Conservation (phyloP, 2,113 vertebrate species). For the Zonotrichia leucophrys region DNA sequence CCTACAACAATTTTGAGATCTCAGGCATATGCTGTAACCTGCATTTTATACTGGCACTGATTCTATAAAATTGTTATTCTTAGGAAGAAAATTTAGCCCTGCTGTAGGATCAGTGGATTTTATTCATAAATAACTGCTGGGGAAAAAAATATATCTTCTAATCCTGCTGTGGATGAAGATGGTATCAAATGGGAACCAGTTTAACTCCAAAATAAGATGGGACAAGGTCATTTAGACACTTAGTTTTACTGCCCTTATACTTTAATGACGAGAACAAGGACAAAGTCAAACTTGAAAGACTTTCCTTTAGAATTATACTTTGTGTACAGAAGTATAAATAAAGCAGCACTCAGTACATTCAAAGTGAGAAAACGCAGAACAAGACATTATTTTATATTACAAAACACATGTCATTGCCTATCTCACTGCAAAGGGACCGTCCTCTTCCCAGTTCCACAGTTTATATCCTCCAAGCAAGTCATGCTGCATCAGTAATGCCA, state of each 20-base stretch:
- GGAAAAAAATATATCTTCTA: background rate
- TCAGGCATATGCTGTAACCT: constrained; percentile 1
- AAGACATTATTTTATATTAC: background rate
- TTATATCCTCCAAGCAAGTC: background rate
- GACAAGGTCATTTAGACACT: background rate
- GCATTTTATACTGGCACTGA: background rate
- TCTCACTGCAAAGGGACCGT: background rate
- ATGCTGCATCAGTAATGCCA: background rate
- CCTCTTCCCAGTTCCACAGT: background rate
- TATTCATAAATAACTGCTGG: background rate
- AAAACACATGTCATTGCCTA: background rate
- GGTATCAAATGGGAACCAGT: background rate
- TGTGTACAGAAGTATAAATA: background rate
- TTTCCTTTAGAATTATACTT: background rate
- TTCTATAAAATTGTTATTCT: background rate
- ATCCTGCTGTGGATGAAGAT: background rate
- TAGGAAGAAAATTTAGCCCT: constrained; percentile 3
- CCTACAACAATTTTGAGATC: background rate
- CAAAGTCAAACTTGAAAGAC: background rate
- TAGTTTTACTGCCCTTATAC: background rate
- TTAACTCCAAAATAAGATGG: background rate
- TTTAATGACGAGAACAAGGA: background rate
- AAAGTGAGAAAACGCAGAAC: background rate
- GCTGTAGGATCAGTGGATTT: background rate
- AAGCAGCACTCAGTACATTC: background rate